Percentiles rank a stretch among this genome's conserved stretches.
phyloP scores from a whole-genome alignment of 2,888 invertebrate species.

The Lamellibrachia columna region DNA sequence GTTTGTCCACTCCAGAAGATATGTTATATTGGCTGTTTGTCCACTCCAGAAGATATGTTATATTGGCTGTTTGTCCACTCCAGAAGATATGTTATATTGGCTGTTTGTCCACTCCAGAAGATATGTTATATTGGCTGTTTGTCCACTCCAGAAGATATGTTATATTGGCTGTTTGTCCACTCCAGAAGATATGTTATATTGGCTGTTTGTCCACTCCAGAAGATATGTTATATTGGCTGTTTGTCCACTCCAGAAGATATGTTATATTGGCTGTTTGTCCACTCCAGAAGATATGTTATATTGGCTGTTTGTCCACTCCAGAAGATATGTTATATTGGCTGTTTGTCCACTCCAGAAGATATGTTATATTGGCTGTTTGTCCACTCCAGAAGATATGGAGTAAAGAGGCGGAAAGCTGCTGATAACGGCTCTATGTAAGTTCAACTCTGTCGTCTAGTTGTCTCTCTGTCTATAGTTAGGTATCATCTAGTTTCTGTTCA shows the following conservation, averaged over 20 bases:
- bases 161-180: background rate
- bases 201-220: too few relatives aligned
- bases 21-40: too few relatives aligned
- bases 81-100: background rate
- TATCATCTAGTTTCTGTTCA: background rate
- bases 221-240: too few relatives aligned
- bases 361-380: background rate
- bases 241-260: background rate
- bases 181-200: background rate
- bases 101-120: too few relatives aligned
- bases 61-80: background rate
- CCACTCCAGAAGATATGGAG: background rate
- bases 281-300: background rate
- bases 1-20: too few relatives aligned
- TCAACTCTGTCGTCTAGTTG: background rate
- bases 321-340: too few relatives aligned
- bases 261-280: background rate
- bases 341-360: too few relatives aligned
- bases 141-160: background rate
- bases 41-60: background rate
- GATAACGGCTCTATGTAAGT: conserved; percentile 21
- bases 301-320: background rate
- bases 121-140: too few relatives aligned
- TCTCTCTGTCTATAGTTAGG: background rate
- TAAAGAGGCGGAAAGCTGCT: background rate